A percentile compares a stretch with the other conserved stretches of the same genome.
phyloP scores from a whole-genome alignment of 2,113 vertebrate genomes.

The Casuarius casuarius region DNA sequence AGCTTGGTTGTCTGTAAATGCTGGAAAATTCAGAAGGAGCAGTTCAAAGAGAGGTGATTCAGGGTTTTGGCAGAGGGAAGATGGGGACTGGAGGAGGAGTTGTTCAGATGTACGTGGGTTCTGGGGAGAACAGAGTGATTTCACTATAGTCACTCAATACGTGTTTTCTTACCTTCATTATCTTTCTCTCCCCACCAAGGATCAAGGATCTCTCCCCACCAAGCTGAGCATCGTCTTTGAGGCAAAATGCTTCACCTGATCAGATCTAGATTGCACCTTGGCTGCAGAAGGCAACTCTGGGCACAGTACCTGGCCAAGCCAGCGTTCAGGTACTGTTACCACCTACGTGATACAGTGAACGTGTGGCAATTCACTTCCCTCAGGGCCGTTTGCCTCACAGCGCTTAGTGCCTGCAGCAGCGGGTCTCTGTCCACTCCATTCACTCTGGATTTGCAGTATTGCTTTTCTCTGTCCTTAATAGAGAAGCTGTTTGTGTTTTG shows the following conservation, averaged over 20 bases:
- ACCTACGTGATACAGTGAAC: fast-evolving
- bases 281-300: neutral
- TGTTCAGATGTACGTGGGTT: neutral
- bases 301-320: neutral
- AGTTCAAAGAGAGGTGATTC: neutral
- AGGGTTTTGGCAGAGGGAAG: no score
- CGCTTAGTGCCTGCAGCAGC: neutral
- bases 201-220: neutral
- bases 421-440: neutral
- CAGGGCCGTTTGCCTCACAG: neutral
- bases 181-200: neutral
- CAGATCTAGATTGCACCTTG: neutral
- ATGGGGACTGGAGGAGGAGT: neutral
- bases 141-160: no score
- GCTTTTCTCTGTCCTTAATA: neutral
- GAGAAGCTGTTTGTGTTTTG: neutral
- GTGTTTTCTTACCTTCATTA: no score
- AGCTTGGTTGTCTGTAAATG: no score
- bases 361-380: neutral
- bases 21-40: no score
- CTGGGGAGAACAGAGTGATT: no score
- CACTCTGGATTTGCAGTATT: neutral
- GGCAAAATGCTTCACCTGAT: neutral
- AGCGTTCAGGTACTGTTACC: neutral
- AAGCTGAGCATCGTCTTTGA: neutral